A percentile compares a stretch with the other conserved stretches of the same genome.
Conservation (phyloP, 2,888 invertebrate genomes). For the Monochamus alternatus region DNA sequence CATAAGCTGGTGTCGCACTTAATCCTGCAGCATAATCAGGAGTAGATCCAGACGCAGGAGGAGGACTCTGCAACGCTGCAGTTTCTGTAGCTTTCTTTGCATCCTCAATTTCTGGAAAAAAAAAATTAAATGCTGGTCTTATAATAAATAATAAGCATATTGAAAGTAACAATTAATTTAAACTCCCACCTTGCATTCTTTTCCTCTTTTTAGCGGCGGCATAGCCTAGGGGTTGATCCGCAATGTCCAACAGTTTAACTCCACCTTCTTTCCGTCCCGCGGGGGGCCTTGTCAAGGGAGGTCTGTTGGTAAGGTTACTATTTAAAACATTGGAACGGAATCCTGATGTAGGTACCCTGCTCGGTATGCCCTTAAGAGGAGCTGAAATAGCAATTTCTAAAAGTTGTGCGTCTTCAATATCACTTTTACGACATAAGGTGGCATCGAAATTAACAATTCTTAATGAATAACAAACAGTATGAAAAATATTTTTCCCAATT, state of each 20-base stretch:
- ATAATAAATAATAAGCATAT: too few species aligned
- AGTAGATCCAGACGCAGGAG: conserved; percentile 70
- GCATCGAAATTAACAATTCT: not conserved
- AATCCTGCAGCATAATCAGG: conserved; percentile 90
- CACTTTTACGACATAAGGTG: not conserved
- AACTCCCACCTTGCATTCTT: conserved; percentile 80
- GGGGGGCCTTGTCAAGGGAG: conserved; percentile 76
- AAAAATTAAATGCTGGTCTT: conserved; percentile 15
- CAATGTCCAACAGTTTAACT: conserved; percentile 94
- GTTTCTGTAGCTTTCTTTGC: conserved; percentile 77
- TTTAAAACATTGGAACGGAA: conserved; percentile 74
- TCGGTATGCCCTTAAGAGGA: conserved; percentile 93
- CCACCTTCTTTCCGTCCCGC: conserved; percentile 90
- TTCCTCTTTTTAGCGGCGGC: conserved; percentile 91
- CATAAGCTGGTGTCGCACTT: conserved; percentile 74
- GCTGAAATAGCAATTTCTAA: conserved; percentile 73
- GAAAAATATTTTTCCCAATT: too few species aligned
- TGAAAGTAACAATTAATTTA: not conserved
- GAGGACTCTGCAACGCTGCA: conserved; percentile 65
- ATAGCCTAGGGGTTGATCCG: conserved; percentile 91
- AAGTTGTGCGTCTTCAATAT: not conserved
- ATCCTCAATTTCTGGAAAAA: conserved; percentile 76
- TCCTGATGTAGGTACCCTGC: conserved; percentile 81
- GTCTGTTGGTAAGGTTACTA: conserved; percentile 71
- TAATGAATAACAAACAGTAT: too few species aligned